Evolutionary conservation across 2,888 invertebrate genomes (phyloP).

Genomic region (Chloroclysta siterata): DNA sequence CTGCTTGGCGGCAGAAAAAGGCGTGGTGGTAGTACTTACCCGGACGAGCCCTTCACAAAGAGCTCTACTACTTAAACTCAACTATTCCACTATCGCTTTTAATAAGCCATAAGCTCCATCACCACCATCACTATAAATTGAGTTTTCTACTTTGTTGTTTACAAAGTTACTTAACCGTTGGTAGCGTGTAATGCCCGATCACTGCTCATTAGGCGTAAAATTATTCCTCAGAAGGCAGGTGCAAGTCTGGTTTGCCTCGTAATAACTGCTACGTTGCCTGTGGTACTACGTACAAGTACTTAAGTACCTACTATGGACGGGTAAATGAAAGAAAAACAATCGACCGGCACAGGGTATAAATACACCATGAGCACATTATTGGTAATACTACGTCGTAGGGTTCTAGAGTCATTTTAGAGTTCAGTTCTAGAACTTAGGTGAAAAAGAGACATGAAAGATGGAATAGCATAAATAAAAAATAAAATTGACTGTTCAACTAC

Average conservation of each 20-base stretch:
- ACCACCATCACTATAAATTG: background rate
- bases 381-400: background rate
- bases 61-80: no score
- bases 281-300: constrained; percentile 10
- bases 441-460: no score
- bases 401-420: background rate
- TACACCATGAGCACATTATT: background rate
- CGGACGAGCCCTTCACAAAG: no score
- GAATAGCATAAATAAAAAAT: no score
- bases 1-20: no score
- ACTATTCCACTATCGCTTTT: no score
- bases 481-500: no score
- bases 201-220: constrained; percentile 62
- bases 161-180: constrained; percentile 29
- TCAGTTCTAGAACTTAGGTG: no score
- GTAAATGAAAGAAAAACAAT: constrained; percentile 56
- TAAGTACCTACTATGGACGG: constrained; percentile 36
- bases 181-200: constrained; percentile 57
- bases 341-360: background rate
- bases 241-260: constrained; percentile 46
- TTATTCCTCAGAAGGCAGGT: constrained; percentile 67
- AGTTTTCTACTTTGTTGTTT: constrained; percentile 7
- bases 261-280: constrained; percentile 18
- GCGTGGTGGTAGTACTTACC: no score
- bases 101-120: no score